phyloP scores from a whole-genome alignment of 1,140 invertebrate species.

The Chymomyza costata region DNA sequence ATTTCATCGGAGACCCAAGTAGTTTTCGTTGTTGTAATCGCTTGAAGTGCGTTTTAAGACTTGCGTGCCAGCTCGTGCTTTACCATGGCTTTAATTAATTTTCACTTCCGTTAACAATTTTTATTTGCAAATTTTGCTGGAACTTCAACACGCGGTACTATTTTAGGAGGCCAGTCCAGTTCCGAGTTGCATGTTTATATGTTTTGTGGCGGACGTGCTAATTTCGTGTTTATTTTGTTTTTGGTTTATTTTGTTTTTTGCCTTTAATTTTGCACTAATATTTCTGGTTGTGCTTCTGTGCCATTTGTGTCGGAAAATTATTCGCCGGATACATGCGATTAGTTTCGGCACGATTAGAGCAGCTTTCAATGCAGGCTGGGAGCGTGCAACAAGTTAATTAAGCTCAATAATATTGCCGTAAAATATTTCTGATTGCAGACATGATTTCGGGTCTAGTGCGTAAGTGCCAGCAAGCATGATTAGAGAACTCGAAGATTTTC shows the following conservation, averaged over 20 bases:
- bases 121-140: constrained; percentile 42
- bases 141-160: too few species aligned
- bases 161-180: constrained; percentile 20
- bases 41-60: background rate
- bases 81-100: constrained; percentile 68
- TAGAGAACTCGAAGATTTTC: too few species aligned
- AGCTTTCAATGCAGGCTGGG: too few species aligned
- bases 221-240: constrained; percentile 55
- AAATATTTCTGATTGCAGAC: constrained; percentile 16
- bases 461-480: background rate
- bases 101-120: constrained; percentile 73
- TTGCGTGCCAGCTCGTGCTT: constrained; percentile 65
- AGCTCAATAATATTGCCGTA: constrained; percentile 20
- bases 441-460: constrained; percentile 6
- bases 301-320: constrained; percentile 54
- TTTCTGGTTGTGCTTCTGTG: constrained; percentile 7
- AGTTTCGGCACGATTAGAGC: constrained; percentile 44
- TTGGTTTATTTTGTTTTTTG: constrained; percentile 57
- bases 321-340: constrained; percentile 74
- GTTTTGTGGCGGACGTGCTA: too few species aligned
- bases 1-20: too few species aligned
- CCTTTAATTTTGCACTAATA: constrained; percentile 33
- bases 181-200: constrained; percentile 38
- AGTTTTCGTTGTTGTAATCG: too few species aligned
- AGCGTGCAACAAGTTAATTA: constrained; percentile 74